Evolutionary conservation across 2,797 vertebrate genomes (phyloP), one percentile per base, ranked within the genome.

Genomic region (Amniataba percoides): DNA sequence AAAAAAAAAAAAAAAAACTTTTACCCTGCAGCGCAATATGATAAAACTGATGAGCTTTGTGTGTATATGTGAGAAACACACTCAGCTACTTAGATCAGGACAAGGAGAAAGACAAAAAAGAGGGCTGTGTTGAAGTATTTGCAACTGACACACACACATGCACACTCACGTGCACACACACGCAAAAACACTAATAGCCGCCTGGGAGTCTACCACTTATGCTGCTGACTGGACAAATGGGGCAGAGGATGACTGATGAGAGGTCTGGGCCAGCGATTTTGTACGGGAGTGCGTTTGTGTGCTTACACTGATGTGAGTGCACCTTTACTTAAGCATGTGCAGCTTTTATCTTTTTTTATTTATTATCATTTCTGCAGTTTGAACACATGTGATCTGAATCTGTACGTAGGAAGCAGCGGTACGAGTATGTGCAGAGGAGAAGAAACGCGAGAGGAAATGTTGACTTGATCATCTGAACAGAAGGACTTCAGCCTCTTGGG

Each of bases 181-280:
- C 19, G 58, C 36, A 55, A 4, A 72, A 40, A 77, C 36, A 55
- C 62, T 75, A 82, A 90, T 70, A 83, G 73, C 77, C 57, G 70
- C 74, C 80, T 82, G 85, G 74, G 81, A 89, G 80, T 78, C 77
- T 72, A 87, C 85, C 77, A 80, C 85, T 87, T 82, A 87, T 0
- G 74, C 79, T 85, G 83, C 83, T 83, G 83, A 80, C 78, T 56
- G 55, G 77, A 80, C 86, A 88, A 89, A 89, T 75, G 62, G 65
- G 67, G 57, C 76, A 48, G 73, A 77, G 71, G 73, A 82, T 85
- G 83, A 85, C 65, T 67, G 75, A 88, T 86, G 80, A 82, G 79
- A 84, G 59, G 80, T 67, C 71, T 80, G 59, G 19, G 34, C 55
- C 39, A 46, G 51, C 34, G 71, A 73, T 73, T 77, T 43, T 70